Evolutionary conservation across 2,888 invertebrate genomes (phyloP), one percentile per base, ranked within the genome.

Genomic region (Halocaridina rubra): DNA sequence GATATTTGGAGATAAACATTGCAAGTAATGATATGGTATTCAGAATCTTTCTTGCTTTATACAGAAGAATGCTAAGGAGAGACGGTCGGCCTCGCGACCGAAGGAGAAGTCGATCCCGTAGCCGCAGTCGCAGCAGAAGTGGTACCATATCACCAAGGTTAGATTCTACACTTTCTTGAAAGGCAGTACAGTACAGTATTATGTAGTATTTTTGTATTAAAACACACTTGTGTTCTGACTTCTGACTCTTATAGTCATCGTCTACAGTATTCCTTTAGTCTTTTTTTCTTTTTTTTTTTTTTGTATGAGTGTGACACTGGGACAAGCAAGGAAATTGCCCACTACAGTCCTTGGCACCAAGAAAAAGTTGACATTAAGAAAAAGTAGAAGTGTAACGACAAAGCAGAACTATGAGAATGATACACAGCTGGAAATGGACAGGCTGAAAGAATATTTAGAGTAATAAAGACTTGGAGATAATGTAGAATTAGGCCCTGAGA

Each of bases 1-100:
- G n/a, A n/a, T n/a, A n/a, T n/a, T n/a, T n/a, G n/a, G n/a, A n/a
- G n/a, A n/a, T n/a, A n/a, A n/a, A n/a, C n/a, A n/a, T n/a, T n/a
- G n/a, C n/a, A n/a, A n/a, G n/a, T n/a, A n/a, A n/a, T n/a, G n/a
- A n/a, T n/a, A n/a, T n/a, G n/a, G n/a, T n/a, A n/a, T n/a, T n/a
- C n/a, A n/a, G n/a, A n/a, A n/a, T n/a, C n/a, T n/a, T n/a, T n/a
- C n/a, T n/a, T n/a, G n/a, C n/a, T n/a, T n/a, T n/a, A n/a, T n/a
- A n/a, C n/a, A n/a, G n/a, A n/a, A n/a, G n/a, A n/a, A 84, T 84
- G 82, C 78, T 78, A n/a, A 77, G 82, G 13, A 71, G 78, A 53
- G 53, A 53, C 19, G 19, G 16, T 5, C 69, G 77, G 27, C 71
- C 69, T 22, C 82, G 82, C 59, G 82, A 78, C 2, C 82, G 77